These are phyloP conservation scores for Entomobrya proxima DNA, from an alignment of 2,888 invertebrate species.

Conservation along the genomic window DNA sequence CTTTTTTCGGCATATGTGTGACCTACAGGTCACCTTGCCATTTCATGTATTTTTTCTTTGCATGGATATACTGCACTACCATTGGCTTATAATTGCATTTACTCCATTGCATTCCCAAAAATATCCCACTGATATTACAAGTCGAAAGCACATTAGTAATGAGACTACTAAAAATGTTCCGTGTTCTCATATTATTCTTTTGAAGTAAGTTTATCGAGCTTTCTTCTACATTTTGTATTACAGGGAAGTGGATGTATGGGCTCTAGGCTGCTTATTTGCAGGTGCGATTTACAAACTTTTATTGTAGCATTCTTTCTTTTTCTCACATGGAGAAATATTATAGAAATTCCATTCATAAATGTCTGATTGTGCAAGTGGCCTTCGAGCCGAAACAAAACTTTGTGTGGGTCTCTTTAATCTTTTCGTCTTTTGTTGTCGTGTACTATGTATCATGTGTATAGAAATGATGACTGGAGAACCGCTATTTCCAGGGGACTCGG, in stretches of 20 bases:
- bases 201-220: no score
- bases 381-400: constrained; percentile 9
- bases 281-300: constrained; percentile 47
- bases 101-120: not conserved
- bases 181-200: no score
- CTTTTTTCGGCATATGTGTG: not conserved
- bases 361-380: constrained; percentile 2
- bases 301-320: not conserved
- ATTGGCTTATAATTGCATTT: not conserved
- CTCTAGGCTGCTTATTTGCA: constrained; percentile 84
- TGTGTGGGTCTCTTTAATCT: constrained; percentile 6
- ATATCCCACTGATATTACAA: no score
- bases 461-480: constrained; percentile 93
- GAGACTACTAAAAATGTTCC: no score
- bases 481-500: constrained; percentile 91
- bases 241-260: constrained; percentile 91
- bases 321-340: constrained; percentile 18
- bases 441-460: constrained; percentile 79
- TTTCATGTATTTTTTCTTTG: constrained; percentile 11
- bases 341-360: constrained; percentile 29
- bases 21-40: constrained; percentile 40
- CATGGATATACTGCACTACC: not conserved
- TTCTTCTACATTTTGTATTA: constrained; percentile 32
- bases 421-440: constrained; percentile 28
- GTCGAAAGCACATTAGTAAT: no score